phyloP scores from a whole-genome alignment of 2,888 invertebrate genomes.

The Xylota segnis region DNA sequence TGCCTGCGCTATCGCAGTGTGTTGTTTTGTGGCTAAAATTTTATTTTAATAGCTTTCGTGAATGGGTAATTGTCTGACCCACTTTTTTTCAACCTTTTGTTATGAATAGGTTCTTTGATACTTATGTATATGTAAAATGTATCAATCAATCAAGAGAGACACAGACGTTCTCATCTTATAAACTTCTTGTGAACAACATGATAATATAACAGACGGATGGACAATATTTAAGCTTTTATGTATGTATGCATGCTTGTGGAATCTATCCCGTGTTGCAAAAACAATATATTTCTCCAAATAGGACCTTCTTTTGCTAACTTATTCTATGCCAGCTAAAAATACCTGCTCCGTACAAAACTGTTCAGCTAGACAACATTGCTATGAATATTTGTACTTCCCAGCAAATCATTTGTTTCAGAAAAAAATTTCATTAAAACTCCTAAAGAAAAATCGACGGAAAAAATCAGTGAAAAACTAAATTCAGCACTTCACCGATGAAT shows the following conservation, averaged over 20 bases:
- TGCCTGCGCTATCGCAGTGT: constrained; percentile 3
- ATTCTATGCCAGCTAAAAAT: too few species aligned
- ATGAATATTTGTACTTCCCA: neutral
- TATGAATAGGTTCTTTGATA: neutral
- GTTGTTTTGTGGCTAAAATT: constrained; percentile 4
- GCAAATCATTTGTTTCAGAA: neutral
- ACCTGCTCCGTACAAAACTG: too few species aligned
- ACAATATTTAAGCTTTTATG: neutral
- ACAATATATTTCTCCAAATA: too few species aligned
- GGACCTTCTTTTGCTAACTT: too few species aligned
- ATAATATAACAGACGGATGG: too few species aligned
- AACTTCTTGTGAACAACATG: too few species aligned
- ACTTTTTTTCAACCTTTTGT: neutral
- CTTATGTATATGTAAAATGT: too few species aligned
- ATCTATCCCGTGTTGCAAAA: neutral
- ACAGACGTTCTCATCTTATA: too few species aligned
- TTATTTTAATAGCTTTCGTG: neutral
- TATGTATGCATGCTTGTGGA: constrained; percentile 4
- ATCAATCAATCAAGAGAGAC: too few species aligned
- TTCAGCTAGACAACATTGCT: neutral
- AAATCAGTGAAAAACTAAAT: constrained; percentile 39
- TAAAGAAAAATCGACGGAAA: neutral
- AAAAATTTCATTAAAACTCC: neutral
- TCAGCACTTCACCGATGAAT: constrained; percentile 49
- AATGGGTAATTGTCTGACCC: neutral